A percentile compares a stretch with the other conserved stretches of the same genome.
phyloP scores from a whole-genome alignment of 2,797 vertebrate genomes.

The Poecilia gillii region DNA sequence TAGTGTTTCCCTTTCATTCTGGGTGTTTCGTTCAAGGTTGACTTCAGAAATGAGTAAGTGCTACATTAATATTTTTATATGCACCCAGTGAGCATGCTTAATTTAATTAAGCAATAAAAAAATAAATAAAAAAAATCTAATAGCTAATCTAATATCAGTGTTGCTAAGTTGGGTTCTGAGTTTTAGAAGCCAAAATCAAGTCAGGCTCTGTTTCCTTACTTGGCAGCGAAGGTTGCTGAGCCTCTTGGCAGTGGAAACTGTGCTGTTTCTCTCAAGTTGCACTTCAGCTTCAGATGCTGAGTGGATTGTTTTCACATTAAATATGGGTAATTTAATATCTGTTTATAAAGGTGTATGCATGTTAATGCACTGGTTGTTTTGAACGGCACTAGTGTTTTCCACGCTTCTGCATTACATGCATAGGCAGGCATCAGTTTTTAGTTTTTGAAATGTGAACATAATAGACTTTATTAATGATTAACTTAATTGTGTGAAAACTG shows the following conservation, averaged over 20 bases:
- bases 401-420: neutral
- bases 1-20: constrained; percentile 36
- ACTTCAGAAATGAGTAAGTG: constrained; percentile 27
- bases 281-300: constrained; percentile 17
- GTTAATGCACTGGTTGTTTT: constrained; percentile 10
- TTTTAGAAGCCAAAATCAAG: constrained; percentile 9
- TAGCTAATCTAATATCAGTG: neutral
- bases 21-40: constrained; percentile 20
- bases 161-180: neutral
- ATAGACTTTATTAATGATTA: neutral
- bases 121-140: constrained; percentile 26
- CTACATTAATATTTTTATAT: constrained; percentile 27
- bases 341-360: constrained; percentile 6
- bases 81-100: constrained; percentile 6
- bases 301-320: constrained; percentile 8
- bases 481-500: neutral
- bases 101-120: constrained; percentile 2
- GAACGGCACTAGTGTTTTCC: neutral
- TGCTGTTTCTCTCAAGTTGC: neutral
- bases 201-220: constrained; percentile 9
- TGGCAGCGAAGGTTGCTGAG: neutral
- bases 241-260: neutral
- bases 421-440: neutral
- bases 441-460: neutral
- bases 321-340: neutral